These are phyloP conservation scores for Elachura formosa DNA, from an alignment of 2,113 vertebrate genomes.

Conservation along the genomic window DNA sequence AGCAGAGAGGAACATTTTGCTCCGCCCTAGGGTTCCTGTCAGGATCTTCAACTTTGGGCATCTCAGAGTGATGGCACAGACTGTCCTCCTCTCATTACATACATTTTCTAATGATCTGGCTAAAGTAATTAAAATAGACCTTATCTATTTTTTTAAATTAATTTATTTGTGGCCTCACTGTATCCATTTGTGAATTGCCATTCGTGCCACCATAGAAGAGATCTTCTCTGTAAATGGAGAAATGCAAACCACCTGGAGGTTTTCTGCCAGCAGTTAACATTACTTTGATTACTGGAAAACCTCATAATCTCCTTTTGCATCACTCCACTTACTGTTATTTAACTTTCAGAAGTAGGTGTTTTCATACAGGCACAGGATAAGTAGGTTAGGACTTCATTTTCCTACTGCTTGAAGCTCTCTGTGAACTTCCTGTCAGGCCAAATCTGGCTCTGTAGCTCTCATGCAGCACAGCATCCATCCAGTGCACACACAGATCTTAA, in stretches of 20 bases:
- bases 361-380: background rate
- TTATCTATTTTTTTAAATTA: background rate
- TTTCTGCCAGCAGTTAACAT: background rate
- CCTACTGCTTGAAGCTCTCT: background rate
- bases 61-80: background rate
- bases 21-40: background rate
- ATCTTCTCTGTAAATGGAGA: background rate
- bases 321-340: background rate
- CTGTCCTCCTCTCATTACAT: background rate
- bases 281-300: background rate
- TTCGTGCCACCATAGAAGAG: background rate
- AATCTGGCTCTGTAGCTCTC: background rate
- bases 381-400: background rate
- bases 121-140: background rate
- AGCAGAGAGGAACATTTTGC: background rate
- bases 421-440: background rate
- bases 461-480: background rate
- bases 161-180: background rate
- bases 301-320: background rate
- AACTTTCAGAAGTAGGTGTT: background rate
- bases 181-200: background rate
- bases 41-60: background rate
- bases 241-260: background rate
- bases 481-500: fast-evolving
- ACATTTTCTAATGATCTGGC: background rate